Percentiles rank a stretch among this genome's conserved stretches.
phyloP scores from a whole-genome alignment of 2,113 vertebrate species.

The Myrmecobius fasciatus region DNA sequence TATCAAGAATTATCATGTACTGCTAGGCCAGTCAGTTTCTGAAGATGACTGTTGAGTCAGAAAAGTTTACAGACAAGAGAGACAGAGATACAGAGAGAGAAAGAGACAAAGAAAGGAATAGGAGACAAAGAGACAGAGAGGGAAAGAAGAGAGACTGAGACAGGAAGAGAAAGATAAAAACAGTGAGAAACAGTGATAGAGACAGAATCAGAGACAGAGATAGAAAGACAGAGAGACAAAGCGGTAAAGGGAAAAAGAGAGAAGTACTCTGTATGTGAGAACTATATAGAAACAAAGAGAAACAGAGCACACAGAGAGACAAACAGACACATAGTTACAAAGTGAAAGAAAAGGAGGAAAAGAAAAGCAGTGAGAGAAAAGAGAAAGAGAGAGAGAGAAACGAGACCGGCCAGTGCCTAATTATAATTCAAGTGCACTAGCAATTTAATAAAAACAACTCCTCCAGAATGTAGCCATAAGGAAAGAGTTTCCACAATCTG shows the following conservation, averaged over 20 bases:
- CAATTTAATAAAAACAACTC: slow-evolving; percentile 82
- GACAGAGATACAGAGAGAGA: neutral
- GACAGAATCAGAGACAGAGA: neutral
- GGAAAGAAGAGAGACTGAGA: neutral
- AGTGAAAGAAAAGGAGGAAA: too few species aligned
- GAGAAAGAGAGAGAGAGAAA: neutral
- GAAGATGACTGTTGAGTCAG: slow-evolving; percentile 33
- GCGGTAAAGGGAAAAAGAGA: slow-evolving; percentile 14
- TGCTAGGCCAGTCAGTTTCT: slow-evolving; percentile 56
- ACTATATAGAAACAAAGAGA: neutral
- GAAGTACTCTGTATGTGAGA: neutral
- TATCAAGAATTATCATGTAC: slow-evolving; percentile 25
- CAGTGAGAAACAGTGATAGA: neutral
- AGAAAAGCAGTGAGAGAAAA: too few species aligned
- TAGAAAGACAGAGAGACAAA: neutral
- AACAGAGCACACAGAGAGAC: neutral
- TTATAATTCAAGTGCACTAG: slow-evolving; percentile 82
- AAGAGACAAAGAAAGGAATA: neutral
- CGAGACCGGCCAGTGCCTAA: slow-evolving; percentile 66
- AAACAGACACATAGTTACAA: neutral
- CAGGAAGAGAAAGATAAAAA: neutral
- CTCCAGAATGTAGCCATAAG: slow-evolving; percentile 86
- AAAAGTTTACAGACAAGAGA: slow-evolving; percentile 15
- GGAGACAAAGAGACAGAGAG: neutral
- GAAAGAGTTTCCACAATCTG: slow-evolving; percentile 87